A percentile compares a stretch with the other conserved stretches of the same genome.
These are phyloP conservation scores for Aphelinus certus DNA, from an alignment of 1,140 invertebrate species.

Conservation along the genomic window DNA sequence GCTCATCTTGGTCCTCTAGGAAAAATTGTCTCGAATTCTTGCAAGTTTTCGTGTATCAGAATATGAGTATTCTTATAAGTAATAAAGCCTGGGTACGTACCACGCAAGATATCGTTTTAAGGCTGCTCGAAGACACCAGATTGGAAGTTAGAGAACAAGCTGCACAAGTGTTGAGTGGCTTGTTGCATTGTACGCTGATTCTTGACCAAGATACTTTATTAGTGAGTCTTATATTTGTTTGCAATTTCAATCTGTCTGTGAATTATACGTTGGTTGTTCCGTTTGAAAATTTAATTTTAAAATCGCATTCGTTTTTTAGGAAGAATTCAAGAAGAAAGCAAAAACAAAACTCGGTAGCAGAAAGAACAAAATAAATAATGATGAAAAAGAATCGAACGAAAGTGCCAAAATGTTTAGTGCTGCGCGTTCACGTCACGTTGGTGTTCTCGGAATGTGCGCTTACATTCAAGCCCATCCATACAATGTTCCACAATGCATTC, in stretches of 20 bases:
- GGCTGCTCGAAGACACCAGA: conserved; percentile 74
- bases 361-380: conserved; percentile 35
- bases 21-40: conserved; percentile 78
- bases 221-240: conserved; percentile 51
- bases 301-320: conserved; percentile 50
- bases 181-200: conserved; percentile 87
- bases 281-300: no score
- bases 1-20: conserved; percentile 82
- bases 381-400: conserved; percentile 2
- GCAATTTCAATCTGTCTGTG: no score
- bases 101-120: conserved; percentile 71
- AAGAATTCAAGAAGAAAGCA: conserved; percentile 66
- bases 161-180: conserved; percentile 82
- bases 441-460: conserved; percentile 87
- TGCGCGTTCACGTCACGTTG: conserved; percentile 76
- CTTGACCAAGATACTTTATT: conserved; percentile 68
- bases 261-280: no score
- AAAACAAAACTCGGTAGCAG: conserved; percentile 58
- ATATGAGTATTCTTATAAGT: conserved; percentile 78
- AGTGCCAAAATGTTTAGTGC: conserved; percentile 55
- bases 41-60: conserved; percentile 85
- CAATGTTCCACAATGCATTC: conserved; percentile 85
- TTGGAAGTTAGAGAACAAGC: conserved; percentile 85
- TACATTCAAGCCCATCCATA: conserved; percentile 91
- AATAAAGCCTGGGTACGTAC: conserved; percentile 65